These are phyloP conservation scores for Gari tellinella DNA, from an alignment of 2,888 invertebrate genomes.

Conservation along the genomic window DNA sequence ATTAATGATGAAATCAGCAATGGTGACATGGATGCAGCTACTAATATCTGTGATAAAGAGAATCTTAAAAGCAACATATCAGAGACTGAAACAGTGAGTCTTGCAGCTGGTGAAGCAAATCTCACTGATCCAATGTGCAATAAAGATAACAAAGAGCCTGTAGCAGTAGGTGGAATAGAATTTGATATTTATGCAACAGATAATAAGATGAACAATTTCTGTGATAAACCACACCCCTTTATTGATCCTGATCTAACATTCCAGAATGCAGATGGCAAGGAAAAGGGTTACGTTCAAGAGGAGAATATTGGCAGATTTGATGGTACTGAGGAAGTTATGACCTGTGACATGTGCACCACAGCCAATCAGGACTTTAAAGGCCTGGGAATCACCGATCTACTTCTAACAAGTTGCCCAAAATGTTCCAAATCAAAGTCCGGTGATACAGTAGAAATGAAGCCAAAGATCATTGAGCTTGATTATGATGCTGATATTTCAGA, in stretches of 20 bases:
- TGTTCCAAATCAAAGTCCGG: conserved; percentile 4
- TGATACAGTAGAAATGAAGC: not conserved
- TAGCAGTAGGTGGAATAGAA: too few relatives aligned
- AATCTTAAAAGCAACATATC: not conserved
- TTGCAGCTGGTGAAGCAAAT: not conserved
- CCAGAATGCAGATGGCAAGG: conserved; percentile 14
- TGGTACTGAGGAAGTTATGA: not conserved
- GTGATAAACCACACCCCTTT: conserved; percentile 23
- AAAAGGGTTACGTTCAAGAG: not conserved
- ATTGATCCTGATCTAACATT: conserved; percentile 27
- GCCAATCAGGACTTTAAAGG: conserved; percentile 8
- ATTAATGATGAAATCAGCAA: not conserved
- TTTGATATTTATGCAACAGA: too few relatives aligned
- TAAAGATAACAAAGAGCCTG: not conserved
- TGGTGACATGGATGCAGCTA: not conserved
- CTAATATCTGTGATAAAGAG: conserved; percentile 9
- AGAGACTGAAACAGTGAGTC: not conserved
- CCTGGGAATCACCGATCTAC: conserved; percentile 6
- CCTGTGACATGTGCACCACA: not conserved
- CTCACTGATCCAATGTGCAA: not conserved
- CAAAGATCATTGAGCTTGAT: conserved; percentile 1
- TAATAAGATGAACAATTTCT: conserved; percentile 1
- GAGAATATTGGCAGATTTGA: not conserved
- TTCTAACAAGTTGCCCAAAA: conserved; percentile 21
- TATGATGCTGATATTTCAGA: not conserved